Evolutionary conservation across 2,113 vertebrate genomes (phyloP).

Genomic region (Xenopus borealis): DNA sequence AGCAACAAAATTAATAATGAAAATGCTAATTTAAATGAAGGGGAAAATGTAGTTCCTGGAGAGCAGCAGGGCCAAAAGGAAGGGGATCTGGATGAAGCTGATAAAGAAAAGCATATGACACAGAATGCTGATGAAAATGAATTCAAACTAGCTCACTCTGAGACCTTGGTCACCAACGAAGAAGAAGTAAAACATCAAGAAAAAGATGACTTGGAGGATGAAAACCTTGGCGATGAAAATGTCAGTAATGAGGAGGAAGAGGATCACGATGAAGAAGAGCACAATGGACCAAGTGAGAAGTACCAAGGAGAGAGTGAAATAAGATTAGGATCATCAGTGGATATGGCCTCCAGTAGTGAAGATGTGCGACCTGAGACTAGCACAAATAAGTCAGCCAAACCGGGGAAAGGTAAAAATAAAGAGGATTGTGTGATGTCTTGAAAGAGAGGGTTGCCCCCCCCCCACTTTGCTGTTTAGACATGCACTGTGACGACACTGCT

Average conservation of each 20-base stretch:
- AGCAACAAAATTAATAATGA: background rate
- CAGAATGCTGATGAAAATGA: background rate
- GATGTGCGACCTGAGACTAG: constrained; percentile 52
- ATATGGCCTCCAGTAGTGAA: constrained; percentile 43
- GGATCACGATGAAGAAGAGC: background rate
- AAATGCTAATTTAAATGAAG: background rate
- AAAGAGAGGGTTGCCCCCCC: constrained; percentile 9
- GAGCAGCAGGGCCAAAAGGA: constrained; percentile 22
- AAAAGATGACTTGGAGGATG: fast-evolving
- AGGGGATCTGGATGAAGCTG: constrained; percentile 19
- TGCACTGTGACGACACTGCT: background rate
- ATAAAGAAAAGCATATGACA: constrained; percentile 23
- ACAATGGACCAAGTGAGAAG: background rate
- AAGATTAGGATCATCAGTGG: constrained; percentile 23
- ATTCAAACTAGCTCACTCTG: background rate
- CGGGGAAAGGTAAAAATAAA: constrained; percentile 72
- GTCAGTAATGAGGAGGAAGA: background rate
- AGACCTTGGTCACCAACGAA: constrained; percentile 17
- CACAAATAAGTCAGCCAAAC: constrained; percentile 60
- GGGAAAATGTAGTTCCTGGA: background rate
- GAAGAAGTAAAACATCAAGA: background rate
- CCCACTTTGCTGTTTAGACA: background rate
- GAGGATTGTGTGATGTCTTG: constrained; percentile 85
- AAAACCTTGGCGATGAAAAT: background rate
- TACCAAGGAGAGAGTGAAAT: constrained; percentile 2